These are phyloP conservation scores for Cryptoblepharus egeriae DNA, from an alignment of 2,797 vertebrate species.

Conservation along the genomic window DNA sequence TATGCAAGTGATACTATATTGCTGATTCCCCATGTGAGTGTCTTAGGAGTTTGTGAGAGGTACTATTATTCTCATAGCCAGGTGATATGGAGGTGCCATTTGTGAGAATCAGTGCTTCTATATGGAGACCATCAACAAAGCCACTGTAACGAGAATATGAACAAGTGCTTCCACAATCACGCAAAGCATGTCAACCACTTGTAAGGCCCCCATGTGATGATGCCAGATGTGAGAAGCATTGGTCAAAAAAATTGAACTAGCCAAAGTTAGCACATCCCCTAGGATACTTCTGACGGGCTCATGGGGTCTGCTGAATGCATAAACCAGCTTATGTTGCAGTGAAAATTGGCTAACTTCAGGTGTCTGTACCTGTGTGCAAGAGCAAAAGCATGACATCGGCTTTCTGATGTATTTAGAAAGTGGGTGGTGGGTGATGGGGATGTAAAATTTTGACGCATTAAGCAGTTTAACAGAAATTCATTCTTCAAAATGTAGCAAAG, in stretches of 20 bases:
- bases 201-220: background rate
- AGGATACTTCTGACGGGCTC: no score
- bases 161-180: background rate
- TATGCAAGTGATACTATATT: background rate
- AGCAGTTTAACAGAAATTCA: conserved; percentile 12
- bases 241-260: background rate
- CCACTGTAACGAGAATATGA: no score
- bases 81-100: background rate
- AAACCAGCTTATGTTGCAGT: no score
- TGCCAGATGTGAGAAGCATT: background rate
- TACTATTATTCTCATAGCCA: background rate
- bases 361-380: background rate
- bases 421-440: background rate
- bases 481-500: conserved; percentile 42
- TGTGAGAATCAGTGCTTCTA: background rate
- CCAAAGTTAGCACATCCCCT: background rate
- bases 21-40: background rate
- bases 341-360: background rate
- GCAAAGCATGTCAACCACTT: no score
- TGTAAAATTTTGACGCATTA: background rate
- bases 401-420: background rate
- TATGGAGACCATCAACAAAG: no score
- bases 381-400: background rate
- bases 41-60: background rate
- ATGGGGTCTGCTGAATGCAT: no score